These are phyloP conservation scores for Takifugu rubripes DNA, from an alignment of 2,797 vertebrate species.

Conservation along the genomic window DNA sequence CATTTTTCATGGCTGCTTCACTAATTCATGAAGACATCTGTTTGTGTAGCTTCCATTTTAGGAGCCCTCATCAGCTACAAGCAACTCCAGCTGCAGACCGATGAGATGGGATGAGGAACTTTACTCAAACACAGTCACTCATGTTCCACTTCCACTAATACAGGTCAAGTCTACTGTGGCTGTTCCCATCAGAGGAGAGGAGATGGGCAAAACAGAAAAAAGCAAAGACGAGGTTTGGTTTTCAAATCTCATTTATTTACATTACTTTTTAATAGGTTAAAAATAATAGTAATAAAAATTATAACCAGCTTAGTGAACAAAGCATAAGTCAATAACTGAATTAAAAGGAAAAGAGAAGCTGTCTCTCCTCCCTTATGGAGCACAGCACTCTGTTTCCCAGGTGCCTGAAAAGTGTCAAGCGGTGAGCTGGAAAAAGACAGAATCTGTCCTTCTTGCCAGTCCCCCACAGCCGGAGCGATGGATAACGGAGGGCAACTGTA, in stretches of 20 bases:
- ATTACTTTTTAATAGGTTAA: no score
- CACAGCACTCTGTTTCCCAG: neutral
- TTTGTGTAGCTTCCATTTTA: slow-evolving; percentile 48
- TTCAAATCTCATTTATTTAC: no score
- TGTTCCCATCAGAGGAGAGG: no score
- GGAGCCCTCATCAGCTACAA: slow-evolving; percentile 26
- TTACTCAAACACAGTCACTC: slow-evolving; percentile 4
- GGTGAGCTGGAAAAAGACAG: neutral
- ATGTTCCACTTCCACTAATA: no score
- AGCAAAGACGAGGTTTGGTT: no score
- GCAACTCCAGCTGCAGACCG: slow-evolving; percentile 55
- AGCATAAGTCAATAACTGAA: no score
- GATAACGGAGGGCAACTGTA: neutral
- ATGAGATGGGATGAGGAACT: slow-evolving; percentile 29
- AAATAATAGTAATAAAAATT: no score
- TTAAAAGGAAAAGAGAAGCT: neutral
- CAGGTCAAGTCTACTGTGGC: no score
- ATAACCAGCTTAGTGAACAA: no score
- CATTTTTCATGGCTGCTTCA: slow-evolving; percentile 66
- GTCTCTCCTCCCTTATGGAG: neutral
- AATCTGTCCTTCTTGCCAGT: neutral
- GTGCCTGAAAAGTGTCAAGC: neutral
- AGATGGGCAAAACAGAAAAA: no score
- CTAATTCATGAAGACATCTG: slow-evolving; percentile 77
- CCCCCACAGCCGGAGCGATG: neutral